These are phyloP conservation scores for Festucalex cinctus DNA, from an alignment of 2,113 vertebrate genomes.

Conservation along the genomic window DNA sequence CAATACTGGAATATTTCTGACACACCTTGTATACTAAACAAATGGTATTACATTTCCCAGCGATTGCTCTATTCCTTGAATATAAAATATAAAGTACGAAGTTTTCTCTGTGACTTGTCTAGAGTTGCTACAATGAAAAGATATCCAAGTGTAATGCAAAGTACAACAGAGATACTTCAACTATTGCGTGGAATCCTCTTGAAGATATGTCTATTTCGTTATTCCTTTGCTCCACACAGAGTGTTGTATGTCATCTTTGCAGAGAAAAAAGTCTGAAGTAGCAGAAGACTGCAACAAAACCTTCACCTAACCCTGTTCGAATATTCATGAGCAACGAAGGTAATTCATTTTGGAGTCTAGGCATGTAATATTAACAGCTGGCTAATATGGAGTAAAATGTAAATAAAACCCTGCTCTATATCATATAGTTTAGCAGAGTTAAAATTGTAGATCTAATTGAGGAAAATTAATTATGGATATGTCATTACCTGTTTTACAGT, in stretches of 20 bases:
- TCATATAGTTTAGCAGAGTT: not conserved
- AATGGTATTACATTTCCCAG: not conserved
- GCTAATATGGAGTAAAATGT: slow-evolving; percentile 15
- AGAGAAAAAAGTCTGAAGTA: slow-evolving; percentile 32
- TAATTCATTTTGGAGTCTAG: slow-evolving; percentile 36
- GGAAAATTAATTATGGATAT: not conserved
- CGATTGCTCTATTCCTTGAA: not conserved
- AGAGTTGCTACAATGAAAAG: slow-evolving; percentile 10
- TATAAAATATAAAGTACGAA: not conserved
- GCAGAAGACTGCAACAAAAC: slow-evolving; percentile 25
- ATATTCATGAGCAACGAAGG: slow-evolving; percentile 35
- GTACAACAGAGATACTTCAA: slow-evolving; percentile 14
- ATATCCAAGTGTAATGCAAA: slow-evolving; percentile 16
- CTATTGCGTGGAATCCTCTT: slow-evolving; percentile 13
- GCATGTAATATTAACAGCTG: slow-evolving; percentile 31
- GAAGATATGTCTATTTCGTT: slow-evolving; percentile 28
- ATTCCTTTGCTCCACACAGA: slow-evolving; percentile 23
- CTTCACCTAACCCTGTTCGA: slow-evolving; percentile 35
- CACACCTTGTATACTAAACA: not conserved
- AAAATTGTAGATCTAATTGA: slow-evolving; percentile 13
- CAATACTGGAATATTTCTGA: not conserved
- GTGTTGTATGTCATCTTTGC: slow-evolving; percentile 20
- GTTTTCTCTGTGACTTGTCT: not conserved
- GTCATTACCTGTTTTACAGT: too few species aligned
- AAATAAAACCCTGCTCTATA: slow-evolving; percentile 18